These are phyloP conservation scores for Itoplectis maculator DNA, from an alignment of 2,888 invertebrate species.

Conservation along the genomic window DNA sequence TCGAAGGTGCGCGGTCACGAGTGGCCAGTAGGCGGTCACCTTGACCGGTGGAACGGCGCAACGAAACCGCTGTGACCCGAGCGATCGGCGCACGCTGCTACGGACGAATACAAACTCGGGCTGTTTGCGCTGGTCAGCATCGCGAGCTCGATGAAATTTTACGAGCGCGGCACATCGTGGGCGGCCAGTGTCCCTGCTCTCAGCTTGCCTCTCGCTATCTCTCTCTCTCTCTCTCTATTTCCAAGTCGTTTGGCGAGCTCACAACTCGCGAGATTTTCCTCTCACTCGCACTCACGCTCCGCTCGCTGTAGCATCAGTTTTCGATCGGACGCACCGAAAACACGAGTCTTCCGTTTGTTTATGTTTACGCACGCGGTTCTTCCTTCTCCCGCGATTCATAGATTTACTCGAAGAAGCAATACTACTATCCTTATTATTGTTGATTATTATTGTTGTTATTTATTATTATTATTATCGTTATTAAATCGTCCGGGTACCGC, in stretches of 20 bases:
- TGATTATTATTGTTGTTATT: too few relatives aligned
- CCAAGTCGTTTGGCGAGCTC: not conserved
- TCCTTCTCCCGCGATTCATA: too few relatives aligned
- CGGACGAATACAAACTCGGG: conserved; percentile 15
- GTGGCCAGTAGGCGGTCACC: too few relatives aligned
- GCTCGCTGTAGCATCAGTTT: too few relatives aligned
- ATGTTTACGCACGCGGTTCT: too few relatives aligned
- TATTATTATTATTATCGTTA: too few relatives aligned
- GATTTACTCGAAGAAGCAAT: too few relatives aligned
- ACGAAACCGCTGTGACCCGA: conserved; percentile 4
- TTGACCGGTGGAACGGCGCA: not conserved
- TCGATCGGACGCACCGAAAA: too few relatives aligned
- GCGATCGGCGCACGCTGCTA: not conserved
- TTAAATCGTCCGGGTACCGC: too few relatives aligned
- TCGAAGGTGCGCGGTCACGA: too few relatives aligned
- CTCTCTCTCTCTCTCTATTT: conserved; percentile 13
- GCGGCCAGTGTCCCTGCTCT: conserved; percentile 37
- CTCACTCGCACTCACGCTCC: not conserved
- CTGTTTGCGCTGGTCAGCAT: conserved; percentile 57
- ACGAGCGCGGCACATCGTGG: conserved; percentile 43
- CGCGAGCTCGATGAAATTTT: conserved; percentile 55
- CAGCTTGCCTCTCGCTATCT: conserved; percentile 7
- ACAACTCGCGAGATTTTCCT: conserved; percentile 6
- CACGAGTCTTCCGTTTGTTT: too few relatives aligned
- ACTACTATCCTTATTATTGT: too few relatives aligned